These are phyloP conservation scores for Crocallis elinguaria DNA, from an alignment of 2,888 invertebrate species.

Conservation along the genomic window DNA sequence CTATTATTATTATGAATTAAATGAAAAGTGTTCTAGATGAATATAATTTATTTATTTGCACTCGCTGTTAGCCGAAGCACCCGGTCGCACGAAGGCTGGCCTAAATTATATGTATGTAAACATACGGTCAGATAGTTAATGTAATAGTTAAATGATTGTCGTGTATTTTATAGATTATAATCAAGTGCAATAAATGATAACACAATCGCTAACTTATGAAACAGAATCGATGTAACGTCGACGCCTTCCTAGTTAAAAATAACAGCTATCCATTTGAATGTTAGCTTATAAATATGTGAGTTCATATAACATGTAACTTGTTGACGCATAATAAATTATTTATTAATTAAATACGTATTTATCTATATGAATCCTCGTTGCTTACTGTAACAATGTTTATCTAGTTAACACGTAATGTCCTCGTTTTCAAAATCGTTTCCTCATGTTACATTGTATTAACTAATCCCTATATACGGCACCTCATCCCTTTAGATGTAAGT, in stretches of 20 bases:
- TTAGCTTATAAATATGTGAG: constrained; percentile 65
- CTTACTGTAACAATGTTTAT: constrained; percentile 62
- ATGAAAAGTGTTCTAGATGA: constrained; percentile 67
- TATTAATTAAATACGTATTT: constrained; percentile 49
- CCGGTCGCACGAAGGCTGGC: constrained; percentile 27
- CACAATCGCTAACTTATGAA: constrained; percentile 68
- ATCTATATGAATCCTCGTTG: constrained; percentile 66
- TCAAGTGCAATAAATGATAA: constrained; percentile 73
- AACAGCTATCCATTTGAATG: constrained; percentile 55
- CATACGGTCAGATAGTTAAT: constrained; percentile 38
- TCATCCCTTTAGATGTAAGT: constrained; percentile 69
- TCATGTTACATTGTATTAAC: constrained; percentile 41
- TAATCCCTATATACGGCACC: constrained; percentile 58
- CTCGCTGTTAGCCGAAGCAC: constrained; percentile 53
- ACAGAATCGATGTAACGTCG: constrained; percentile 57
- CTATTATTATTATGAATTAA: constrained; percentile 62
- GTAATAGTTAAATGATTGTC: constrained; percentile 51
- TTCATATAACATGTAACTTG: constrained; percentile 65
- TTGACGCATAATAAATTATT: constrained; percentile 80
- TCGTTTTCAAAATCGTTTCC: constrained; percentile 43
- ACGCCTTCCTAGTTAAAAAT: constrained; percentile 63
- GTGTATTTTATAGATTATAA: constrained; percentile 55
- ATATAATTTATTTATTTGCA: constrained; percentile 75
- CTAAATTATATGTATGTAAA: constrained; percentile 26
- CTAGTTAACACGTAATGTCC: constrained; percentile 45